Conservation (phyloP, 2,888 invertebrate species). For the Parasteatoda lunata region DNA sequence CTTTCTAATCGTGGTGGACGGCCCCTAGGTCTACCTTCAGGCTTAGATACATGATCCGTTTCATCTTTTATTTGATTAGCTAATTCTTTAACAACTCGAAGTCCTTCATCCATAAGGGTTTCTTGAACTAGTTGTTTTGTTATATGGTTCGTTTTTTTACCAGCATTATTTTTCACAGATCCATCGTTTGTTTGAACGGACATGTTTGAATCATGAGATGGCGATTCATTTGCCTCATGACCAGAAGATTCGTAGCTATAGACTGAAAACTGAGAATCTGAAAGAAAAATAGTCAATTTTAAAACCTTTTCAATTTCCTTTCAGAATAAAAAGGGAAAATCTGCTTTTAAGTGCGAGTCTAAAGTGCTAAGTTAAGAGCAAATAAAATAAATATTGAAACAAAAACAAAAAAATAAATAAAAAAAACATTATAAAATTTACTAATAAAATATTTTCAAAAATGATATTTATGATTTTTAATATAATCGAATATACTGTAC, state of each 20-base stretch:
- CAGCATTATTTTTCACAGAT: constrained; percentile 48
- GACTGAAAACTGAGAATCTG: constrained; percentile 82
- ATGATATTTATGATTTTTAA: no score
- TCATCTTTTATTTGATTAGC: constrained; percentile 71
- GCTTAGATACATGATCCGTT: constrained; percentile 65
- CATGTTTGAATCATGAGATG: constrained; percentile 75
- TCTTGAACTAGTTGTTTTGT: constrained; percentile 74
- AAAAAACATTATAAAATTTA: no score
- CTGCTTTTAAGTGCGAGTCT: no score
- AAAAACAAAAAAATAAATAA: no score
- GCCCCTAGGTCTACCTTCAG: constrained; percentile 68
- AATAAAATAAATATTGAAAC: no score
- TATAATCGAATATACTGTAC: no score
- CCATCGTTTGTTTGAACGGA: constrained; percentile 64
- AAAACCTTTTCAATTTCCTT: no score
- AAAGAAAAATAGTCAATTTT: not conserved
- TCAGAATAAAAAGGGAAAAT: no score
- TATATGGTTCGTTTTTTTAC: constrained; percentile 70
- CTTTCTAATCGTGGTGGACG: constrained; percentile 68
- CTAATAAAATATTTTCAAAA: no score
- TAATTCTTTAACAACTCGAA: constrained; percentile 75
- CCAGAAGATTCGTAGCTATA: constrained; percentile 80
- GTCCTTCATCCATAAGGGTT: constrained; percentile 76
- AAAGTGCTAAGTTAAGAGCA: no score
- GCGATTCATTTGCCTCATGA: constrained; percentile 78